These are phyloP conservation scores for Astur gentilis DNA, from an alignment of 2,113 vertebrate species.

Conservation along the genomic window DNA sequence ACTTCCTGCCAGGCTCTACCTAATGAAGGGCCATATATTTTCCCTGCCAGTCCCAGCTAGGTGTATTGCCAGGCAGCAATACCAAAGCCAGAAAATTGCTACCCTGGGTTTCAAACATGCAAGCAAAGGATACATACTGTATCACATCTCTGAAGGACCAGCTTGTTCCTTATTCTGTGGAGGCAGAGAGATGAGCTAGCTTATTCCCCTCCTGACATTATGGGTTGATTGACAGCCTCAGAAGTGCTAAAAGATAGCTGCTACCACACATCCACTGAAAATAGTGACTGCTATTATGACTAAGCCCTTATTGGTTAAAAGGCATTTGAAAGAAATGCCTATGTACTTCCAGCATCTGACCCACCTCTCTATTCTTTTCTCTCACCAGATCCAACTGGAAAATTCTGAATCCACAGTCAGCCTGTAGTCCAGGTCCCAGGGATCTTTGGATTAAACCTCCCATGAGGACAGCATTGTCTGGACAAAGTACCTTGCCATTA, in stretches of 20 bases:
- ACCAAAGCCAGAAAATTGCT: not conserved
- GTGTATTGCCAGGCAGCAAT: not conserved
- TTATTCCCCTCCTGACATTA: not conserved
- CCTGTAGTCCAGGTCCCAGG: not conserved
- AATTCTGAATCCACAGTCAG: not conserved
- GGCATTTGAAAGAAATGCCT: not conserved
- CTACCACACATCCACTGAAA: slow-evolving; percentile 32
- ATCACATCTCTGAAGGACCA: not conserved
- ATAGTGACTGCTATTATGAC: slow-evolving; percentile 9
- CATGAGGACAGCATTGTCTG: not conserved
- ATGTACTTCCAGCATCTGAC: not conserved
- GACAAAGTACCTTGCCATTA: not conserved
- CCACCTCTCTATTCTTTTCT: not conserved
- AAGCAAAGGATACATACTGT: not conserved
- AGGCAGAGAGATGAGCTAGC: not conserved
- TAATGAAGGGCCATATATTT: not conserved
- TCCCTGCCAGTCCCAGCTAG: not conserved
- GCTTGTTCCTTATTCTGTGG: not conserved
- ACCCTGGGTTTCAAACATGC: not conserved
- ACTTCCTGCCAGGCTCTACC: not conserved
- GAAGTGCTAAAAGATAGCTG: not conserved
- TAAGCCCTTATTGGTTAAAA: not conserved
- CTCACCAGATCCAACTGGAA: not conserved
- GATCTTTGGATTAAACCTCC: not conserved
- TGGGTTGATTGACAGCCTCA: not conserved